Conservation (phyloP, 2,888 invertebrate genomes). For the Dioctria linearis region DNA sequence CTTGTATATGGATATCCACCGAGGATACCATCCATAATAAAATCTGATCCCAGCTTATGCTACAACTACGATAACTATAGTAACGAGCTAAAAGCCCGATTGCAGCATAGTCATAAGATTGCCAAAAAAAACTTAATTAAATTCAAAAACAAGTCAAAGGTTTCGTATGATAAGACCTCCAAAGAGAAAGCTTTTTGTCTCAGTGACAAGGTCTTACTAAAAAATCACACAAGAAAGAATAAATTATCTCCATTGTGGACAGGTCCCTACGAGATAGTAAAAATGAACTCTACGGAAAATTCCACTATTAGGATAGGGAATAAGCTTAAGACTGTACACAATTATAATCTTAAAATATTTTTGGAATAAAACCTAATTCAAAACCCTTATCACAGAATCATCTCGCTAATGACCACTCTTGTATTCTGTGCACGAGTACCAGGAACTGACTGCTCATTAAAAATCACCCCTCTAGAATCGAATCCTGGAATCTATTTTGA, state of each 20-base stretch:
- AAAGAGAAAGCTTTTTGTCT: constrained; percentile 28
- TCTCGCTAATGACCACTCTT: no score
- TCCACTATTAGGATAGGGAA: constrained; percentile 47
- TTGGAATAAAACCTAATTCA: no score
- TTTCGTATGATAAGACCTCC: constrained; percentile 44
- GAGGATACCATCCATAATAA: constrained; percentile 28
- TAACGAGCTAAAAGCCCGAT: constrained; percentile 45
- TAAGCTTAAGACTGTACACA: background rate
- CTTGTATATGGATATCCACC: constrained; percentile 49
- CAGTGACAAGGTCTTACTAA: constrained; percentile 49
- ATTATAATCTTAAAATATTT: no score
- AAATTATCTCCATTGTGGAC: constrained; percentile 51
- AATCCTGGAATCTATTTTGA: no score
- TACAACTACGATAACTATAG: constrained; percentile 47
- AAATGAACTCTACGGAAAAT: constrained; percentile 29
- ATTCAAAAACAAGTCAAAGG: constrained; percentile 36
- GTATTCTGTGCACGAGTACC: no score
- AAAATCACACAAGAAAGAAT: constrained; percentile 48
- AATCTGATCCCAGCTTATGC: constrained; percentile 18
- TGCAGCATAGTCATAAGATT: constrained; percentile 42
- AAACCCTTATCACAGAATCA: no score
- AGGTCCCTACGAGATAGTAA: constrained; percentile 51
- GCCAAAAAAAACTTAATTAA: constrained; percentile 48
- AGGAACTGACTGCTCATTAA: no score
- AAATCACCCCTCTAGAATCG: no score